A percentile compares a stretch with the other conserved stretches of the same genome.
Evolutionary conservation across 2,888 invertebrate genomes (phyloP).

Genomic region (Scaptodrosophila latifasciaeformis): DNA sequence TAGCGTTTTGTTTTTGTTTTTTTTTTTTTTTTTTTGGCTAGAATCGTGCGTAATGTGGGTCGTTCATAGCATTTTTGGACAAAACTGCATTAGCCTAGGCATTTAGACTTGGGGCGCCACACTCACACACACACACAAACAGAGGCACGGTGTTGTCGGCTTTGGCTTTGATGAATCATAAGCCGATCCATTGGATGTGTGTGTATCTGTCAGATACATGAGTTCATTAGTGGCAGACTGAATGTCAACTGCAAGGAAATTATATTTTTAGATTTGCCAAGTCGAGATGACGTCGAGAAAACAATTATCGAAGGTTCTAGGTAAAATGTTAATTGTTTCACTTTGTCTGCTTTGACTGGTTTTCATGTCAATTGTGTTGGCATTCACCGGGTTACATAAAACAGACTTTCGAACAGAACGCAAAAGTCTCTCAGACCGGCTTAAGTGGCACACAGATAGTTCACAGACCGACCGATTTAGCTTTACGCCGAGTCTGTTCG

Average conservation of each 20-base stretch:
- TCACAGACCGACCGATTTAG: conserved; percentile 1
- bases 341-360: conserved; percentile 14
- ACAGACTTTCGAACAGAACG: not conserved
- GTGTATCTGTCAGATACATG: conserved; percentile 60
- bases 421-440: not conserved
- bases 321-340: conserved; percentile 12
- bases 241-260: conserved; percentile 70
- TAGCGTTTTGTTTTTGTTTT: conserved; percentile 19
- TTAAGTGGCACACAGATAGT: conserved; percentile 6
- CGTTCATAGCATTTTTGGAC: conserved; percentile 43
- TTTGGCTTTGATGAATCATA: conserved; percentile 60
- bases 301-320: conserved; percentile 41
- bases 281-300: conserved; percentile 35
- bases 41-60: conserved; percentile 61
- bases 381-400: conserved; percentile 18
- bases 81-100: conserved; percentile 43
- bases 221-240: conserved; percentile 64
- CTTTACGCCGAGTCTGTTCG: not conserved
- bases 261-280: conserved; percentile 54
- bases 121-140: conserved; percentile 24
- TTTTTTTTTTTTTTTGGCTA: conserved; percentile 42
- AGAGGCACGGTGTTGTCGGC: conserved; percentile 11
- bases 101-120: conserved; percentile 54
- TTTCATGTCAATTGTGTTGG: not conserved
- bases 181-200: conserved; percentile 12